Percentiles rank a stretch among this genome's conserved stretches.
These are phyloP conservation scores for Metalampra italica DNA, from an alignment of 2,888 invertebrate genomes.

Conservation along the genomic window DNA sequence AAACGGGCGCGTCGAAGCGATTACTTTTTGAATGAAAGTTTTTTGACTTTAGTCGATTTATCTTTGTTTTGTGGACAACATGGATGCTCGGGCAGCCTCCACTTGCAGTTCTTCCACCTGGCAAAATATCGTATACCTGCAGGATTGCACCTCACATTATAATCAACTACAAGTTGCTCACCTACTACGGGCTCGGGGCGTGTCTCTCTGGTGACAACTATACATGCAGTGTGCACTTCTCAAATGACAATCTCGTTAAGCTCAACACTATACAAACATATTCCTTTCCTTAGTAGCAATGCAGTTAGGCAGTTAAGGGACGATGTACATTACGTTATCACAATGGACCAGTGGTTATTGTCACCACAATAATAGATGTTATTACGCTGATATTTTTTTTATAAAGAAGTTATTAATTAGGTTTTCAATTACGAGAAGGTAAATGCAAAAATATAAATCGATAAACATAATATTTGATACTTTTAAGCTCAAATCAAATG, in stretches of 20 bases:
- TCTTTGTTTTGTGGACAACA: slow-evolving; percentile 82
- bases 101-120: slow-evolving; percentile 91
- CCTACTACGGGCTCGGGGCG: slow-evolving; percentile 46
- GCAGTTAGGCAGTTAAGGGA: background rate
- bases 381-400: slow-evolving; percentile 1
- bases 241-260: slow-evolving; percentile 5
- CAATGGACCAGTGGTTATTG: slow-evolving; percentile 22
- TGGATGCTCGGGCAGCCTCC: slow-evolving; percentile 84
- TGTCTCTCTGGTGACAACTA: slow-evolving; percentile 38
- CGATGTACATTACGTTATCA: slow-evolving; percentile 13
- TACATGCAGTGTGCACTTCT: slow-evolving; percentile 48
- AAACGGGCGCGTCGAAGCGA: slow-evolving; percentile 65
- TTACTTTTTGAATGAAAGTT: slow-evolving; percentile 73
- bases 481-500: background rate
- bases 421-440: background rate
- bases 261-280: slow-evolving; percentile 1
- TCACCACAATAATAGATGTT: slow-evolving; percentile 17
- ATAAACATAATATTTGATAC: slow-evolving; percentile 38
- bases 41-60: slow-evolving; percentile 71
- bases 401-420: background rate
- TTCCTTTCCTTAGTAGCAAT: slow-evolving; percentile 5
- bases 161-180: slow-evolving; percentile 73
- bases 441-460: background rate
- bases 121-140: slow-evolving; percentile 90
- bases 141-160: slow-evolving; percentile 78